Base-by-base conservation (phyloP, 2,113 vertebrate species). In the Paraplagusia blochii region DNA sequence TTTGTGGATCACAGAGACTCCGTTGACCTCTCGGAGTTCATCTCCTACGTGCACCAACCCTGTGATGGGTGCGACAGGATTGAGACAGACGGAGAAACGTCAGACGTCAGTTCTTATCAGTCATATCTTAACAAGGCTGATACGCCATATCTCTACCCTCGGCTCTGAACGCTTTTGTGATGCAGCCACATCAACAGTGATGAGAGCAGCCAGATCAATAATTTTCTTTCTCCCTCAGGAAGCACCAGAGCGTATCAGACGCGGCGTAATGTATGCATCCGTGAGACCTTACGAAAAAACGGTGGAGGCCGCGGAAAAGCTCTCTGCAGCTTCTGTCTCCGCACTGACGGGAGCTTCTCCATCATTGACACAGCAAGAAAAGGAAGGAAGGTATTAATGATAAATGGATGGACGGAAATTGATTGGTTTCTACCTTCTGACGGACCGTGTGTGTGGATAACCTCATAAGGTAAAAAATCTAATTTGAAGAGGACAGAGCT, bases 41-140 rank as follows among this genome's bases (percentile, higher is more conserved):
- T 98, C 96, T 44, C 95, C 96, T 1, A 98, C 94, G 4, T 97
- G 95, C 51, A 98, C 95, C 71, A 98, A 88, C 82, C 96, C 96
- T 98, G 83, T 59, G 58, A 50, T 29, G 66, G 12, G 29, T 29
- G 38, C 49, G 36, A 53, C 2, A 1, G 11, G 2, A 35, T 44
- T 1, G 61, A 36, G 42, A 56, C 19, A 13, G 1, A 6, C 1
- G 19, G 7, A 46, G 29, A 0, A 11, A n/a, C n/a, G n/a, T n/a
- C n/a, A n/a, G n/a, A n/a, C n/a, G n/a, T n/a, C n/a, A n/a, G n/a
- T n/a, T n/a, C 61, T 51, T 40, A 60, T 69, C 59, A 0, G 57
- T 59, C 15, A 1, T 14, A 50, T 72, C 47, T 42, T 9, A 53
- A 59, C 51, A 58, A 64, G 66, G 29, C 51, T 52, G 57, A 71